Conservation (phyloP, 2,113 vertebrate species). For the Archilochus colubris region DNA sequence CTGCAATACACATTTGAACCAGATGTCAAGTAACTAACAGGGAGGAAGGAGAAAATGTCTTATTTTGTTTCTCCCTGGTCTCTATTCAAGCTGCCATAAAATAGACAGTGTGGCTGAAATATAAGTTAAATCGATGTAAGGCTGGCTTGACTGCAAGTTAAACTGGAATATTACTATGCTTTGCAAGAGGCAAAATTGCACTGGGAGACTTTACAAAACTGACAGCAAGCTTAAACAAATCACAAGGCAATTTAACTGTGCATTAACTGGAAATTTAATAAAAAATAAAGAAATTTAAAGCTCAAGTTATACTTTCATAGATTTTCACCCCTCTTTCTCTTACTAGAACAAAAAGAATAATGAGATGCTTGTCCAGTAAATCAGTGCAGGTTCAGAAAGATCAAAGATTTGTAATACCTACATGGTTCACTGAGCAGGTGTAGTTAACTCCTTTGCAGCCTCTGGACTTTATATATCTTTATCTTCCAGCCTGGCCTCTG, state of each 20-base stretch:
- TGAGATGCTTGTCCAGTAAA: slow-evolving; percentile 1
- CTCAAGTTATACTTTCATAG: neutral
- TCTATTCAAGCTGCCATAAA: slow-evolving; percentile 1
- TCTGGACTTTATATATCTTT: slow-evolving; percentile 19
- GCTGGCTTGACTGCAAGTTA: neutral
- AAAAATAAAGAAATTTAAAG: neutral
- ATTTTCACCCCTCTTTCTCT: neutral
- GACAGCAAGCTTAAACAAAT: neutral
- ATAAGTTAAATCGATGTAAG: neutral
- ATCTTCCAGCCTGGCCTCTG: slow-evolving; percentile 30
- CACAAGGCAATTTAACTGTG: neutral
- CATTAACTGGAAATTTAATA: neutral
- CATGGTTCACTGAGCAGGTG: neutral
- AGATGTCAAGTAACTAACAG: neutral
- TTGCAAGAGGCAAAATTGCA: neutral
- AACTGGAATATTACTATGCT: neutral
- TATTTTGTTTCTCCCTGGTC: neutral
- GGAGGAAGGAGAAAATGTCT: slow-evolving; percentile 28
- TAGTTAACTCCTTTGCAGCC: neutral
- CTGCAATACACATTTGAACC: neutral
- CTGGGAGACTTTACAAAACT: neutral
- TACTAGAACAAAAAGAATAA: neutral
- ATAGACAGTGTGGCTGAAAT: neutral
- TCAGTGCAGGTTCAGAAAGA: slow-evolving; percentile 8
- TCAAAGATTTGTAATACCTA: neutral